phyloP scores from a whole-genome alignment of 64 coral and sea anemone genomes.

The Stylophora pistillata region DNA sequence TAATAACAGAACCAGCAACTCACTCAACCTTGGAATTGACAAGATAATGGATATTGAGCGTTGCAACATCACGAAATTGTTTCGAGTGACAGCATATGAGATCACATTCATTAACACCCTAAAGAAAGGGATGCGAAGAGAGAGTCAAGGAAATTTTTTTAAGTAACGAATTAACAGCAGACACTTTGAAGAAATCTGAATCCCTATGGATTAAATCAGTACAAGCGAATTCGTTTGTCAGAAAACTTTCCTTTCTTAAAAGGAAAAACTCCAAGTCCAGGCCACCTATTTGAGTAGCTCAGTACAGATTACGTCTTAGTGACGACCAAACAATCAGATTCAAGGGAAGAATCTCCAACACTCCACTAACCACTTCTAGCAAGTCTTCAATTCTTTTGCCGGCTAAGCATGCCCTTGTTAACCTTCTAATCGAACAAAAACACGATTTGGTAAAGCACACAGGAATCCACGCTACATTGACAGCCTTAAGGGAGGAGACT shows the following conservation, averaged over 20 bases:
- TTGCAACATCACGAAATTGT: not conserved
- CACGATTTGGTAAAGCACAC: not conserved
- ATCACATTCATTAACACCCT: not conserved
- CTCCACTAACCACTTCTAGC: not conserved
- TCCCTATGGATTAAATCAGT: not conserved
- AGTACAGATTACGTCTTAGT: not conserved
- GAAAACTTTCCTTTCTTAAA: constrained; percentile 4
- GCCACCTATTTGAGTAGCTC: constrained; percentile 14
- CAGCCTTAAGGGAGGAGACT: constrained; percentile 25
- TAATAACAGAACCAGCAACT: not conserved
- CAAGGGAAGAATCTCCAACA: not conserved
- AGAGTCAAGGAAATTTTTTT: not conserved
- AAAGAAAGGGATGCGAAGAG: not conserved
- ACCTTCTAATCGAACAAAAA: not conserved
- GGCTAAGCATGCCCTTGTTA: not conserved
- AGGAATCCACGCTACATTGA: constrained; percentile 14
- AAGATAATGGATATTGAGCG: not conserved
- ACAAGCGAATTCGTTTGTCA: not conserved
- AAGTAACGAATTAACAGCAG: not conserved
- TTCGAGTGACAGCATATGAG: not conserved
- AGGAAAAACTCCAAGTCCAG: not conserved
- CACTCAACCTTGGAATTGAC: not conserved
- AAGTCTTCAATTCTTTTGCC: constrained; percentile 2
- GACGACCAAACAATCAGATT: constrained; percentile 9
- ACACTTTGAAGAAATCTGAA: not conserved